phyloP scores from a whole-genome alignment of 2,797 vertebrate species.

The Crocidura indochinensis region DNA sequence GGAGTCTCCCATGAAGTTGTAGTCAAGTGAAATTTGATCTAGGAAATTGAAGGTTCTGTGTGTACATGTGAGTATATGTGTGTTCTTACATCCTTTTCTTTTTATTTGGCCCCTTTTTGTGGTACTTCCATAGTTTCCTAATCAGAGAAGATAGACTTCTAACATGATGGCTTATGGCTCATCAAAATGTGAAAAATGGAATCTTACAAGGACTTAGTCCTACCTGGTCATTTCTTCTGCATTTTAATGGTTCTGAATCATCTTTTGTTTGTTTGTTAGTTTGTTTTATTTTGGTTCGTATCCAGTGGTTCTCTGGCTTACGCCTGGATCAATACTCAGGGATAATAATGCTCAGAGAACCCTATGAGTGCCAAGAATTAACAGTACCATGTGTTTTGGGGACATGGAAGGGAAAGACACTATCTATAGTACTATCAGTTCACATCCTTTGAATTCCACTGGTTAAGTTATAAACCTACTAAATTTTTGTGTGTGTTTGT shows the following conservation, averaged over 20 bases:
- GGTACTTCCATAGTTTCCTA: not conserved
- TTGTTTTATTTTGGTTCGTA: too few relatives aligned
- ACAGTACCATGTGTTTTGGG: too few relatives aligned
- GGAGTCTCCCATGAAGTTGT: not conserved
- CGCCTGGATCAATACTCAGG: too few relatives aligned
- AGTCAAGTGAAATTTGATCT: not conserved
- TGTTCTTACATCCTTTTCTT: not conserved
- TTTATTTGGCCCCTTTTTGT: not conserved
- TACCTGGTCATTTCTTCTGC: not conserved
- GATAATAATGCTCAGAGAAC: too few relatives aligned
- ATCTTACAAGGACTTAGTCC: not conserved
- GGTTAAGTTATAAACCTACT: not conserved
- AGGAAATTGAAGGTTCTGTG: not conserved
- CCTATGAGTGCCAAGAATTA: too few relatives aligned
- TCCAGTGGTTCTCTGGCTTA: too few relatives aligned
- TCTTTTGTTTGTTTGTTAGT: too few relatives aligned
- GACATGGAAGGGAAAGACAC: too few relatives aligned
- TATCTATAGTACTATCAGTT: not conserved
- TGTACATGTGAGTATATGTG: not conserved
- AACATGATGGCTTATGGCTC: not conserved
- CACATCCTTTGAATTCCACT: not conserved
- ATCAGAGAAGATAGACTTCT: not conserved
- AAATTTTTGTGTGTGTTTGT: not conserved
- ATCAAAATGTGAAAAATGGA: slow-evolving; percentile 11
- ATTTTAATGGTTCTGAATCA: not conserved